Base-by-base conservation (phyloP, 2,888 invertebrate genomes). In the Melinopterus prodromus region DNA sequence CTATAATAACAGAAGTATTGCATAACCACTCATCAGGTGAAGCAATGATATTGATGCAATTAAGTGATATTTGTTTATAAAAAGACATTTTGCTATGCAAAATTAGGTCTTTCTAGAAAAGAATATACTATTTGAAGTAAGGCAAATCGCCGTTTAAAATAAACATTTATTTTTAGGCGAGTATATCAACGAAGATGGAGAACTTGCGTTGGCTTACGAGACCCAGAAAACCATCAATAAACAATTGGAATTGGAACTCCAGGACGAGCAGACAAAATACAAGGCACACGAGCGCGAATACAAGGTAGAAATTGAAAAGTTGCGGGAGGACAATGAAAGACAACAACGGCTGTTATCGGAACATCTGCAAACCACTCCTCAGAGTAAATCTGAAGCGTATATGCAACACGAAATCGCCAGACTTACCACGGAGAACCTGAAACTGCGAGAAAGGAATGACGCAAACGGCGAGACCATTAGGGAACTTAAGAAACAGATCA, bases 171-270 rank as follows among this genome's bases (percentile, higher is more conserved):
- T 78, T 80, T 16, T 71, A 80, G 88, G 88, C 80, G 88, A 88
- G 83, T 89, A 89, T 83, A 89, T 96, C 78, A 96, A 96, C 84
- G 97, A 98, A 88, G 97, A 97, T 87, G 96, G 96, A 0, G 98
- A 98, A 86, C 88, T 98, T 74, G 94, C 96, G 6, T 92, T 97
- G 80, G 98, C 98, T 0, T 98, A 97, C 87, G 97, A 98, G 90
- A 96, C 97, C 0, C 98, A 98, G 90, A 98, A 98, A 87, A 94
- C 95, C 79, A 96, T 98, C 36, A 98, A 97, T 87, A 98, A 98
- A 86, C 96, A 98, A 92, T 90, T 98, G 37, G 98, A 98, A 90
- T 94, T 95, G 81, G 98, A 99, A 87, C 89, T 99, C 9, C 94
- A 95, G 84, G 93, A 93, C 4, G 95, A 97, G 84, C 97, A 97